Evolutionary conservation across 2,797 vertebrate species (phyloP).

Genomic region (Salarias fasciatus): DNA sequence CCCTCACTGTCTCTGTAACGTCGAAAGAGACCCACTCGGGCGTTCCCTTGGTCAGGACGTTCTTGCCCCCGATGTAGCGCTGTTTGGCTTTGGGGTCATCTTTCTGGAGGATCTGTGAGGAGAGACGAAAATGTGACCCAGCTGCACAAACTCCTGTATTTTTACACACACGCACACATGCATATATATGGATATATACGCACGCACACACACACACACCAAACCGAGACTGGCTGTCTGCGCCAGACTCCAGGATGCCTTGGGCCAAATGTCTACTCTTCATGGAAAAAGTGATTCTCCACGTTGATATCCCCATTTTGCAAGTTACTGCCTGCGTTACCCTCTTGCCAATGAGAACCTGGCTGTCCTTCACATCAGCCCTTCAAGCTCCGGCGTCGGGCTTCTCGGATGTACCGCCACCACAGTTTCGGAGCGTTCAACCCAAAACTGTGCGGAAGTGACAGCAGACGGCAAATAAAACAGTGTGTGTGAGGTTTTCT

Average conservation of each 20-base stretch:
- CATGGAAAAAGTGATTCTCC: conserved; percentile 85
- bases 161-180: conserved; percentile 42
- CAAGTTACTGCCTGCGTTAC: conserved; percentile 80
- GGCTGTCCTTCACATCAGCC: conserved; percentile 69
- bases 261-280: conserved; percentile 83
- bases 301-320: conserved; percentile 83
- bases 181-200: conserved; percentile 12
- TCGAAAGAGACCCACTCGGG: conserved; percentile 97
- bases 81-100: conserved; percentile 96
- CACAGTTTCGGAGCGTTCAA: too few species aligned
- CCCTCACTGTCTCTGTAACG: conserved; percentile 94
- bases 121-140: conserved; percentile 77
- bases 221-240: conserved; percentile 79
- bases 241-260: conserved; percentile 83
- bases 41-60: conserved; percentile 92
- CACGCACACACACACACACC: conserved; percentile 31
- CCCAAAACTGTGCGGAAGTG: conserved; percentile 5
- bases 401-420: conserved; percentile 45
- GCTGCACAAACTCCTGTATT: conserved; percentile 71
- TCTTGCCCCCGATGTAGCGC: conserved; percentile 95
- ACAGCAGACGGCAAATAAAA: conserved; percentile 25
- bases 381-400: conserved; percentile 63
- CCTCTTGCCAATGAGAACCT: conserved; percentile 76
- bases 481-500: not conserved
- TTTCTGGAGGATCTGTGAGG: conserved; percentile 88